phyloP scores from a whole-genome alignment of 2,797 vertebrate species.

The Cheirogaleus major region DNA sequence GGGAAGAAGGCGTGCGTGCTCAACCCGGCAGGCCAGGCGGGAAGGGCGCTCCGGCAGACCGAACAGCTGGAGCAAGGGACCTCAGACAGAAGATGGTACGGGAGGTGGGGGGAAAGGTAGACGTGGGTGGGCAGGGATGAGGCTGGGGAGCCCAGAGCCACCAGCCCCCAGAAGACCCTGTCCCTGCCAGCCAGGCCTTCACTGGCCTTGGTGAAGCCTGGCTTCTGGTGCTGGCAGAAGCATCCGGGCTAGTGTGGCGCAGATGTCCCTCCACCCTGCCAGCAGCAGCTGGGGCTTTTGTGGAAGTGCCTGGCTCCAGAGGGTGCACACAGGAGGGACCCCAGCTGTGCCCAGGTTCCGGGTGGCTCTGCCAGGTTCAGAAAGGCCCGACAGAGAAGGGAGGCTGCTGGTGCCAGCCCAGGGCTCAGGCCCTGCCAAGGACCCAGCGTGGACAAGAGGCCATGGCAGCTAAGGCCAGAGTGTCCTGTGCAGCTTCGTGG shows the following conservation, averaged over 20 bases:
- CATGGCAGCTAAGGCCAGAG: neutral
- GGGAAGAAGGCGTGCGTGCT: fast-evolving
- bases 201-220: neutral
- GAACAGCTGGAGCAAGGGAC: neutral
- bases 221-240: neutral
- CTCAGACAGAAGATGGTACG: neutral
- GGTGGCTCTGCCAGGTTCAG: neutral
- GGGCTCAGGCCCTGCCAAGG: neutral
- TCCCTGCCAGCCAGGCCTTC: neutral
- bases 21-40: neutral
- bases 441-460: neutral
- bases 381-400: neutral
- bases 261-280: slow-evolving; percentile 49
- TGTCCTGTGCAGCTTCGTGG: neutral
- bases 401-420: neutral
- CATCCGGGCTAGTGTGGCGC: neutral
- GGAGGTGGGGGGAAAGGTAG: neutral
- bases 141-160: neutral
- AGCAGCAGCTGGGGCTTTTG: slow-evolving; percentile 58
- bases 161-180: neutral
- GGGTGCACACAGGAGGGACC: neutral
- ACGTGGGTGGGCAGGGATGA: neutral
- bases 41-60: neutral
- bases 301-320: neutral
- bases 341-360: neutral